Conservation (phyloP, 2,797 vertebrate species). For the Leuciscus waleckii region DNA sequence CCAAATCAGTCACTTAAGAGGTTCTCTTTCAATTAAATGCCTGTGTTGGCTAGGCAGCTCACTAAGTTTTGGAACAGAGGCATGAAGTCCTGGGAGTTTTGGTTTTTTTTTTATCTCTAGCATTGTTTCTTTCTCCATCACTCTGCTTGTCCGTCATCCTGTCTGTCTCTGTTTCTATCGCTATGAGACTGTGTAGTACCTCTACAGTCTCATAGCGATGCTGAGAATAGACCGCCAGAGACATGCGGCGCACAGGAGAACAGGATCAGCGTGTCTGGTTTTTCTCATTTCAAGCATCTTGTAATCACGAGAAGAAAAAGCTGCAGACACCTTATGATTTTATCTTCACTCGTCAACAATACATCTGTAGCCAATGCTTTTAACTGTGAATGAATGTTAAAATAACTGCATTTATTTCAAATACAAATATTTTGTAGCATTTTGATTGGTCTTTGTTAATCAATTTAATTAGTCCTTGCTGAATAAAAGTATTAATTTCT, state of each 20-base stretch:
- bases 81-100: neutral
- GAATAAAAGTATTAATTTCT: neutral
- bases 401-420: neutral
- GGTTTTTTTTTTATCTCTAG: neutral
- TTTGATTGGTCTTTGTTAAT: neutral
- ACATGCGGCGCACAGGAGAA: neutral
- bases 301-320: constrained; percentile 10
- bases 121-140: neutral
- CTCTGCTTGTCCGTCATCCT: constrained; percentile 6
- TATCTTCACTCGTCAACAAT: neutral
- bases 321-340: constrained; percentile 1
- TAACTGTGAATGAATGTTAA: neutral
- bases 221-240: constrained; percentile 28
- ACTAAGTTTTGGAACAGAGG: neutral
- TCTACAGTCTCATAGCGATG: neutral
- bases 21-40: too few relatives aligned
- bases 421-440: neutral
- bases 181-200: neutral
- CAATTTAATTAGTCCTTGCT: too few relatives aligned
- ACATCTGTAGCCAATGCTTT: neutral
- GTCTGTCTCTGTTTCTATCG: constrained; percentile 20
- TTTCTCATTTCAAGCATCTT: constrained; percentile 13
- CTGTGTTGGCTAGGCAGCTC: neutral
- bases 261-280: constrained; percentile 20
- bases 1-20: too few relatives aligned